phyloP scores from a whole-genome alignment of 2,888 invertebrate genomes.

The Tenthredo notha region DNA sequence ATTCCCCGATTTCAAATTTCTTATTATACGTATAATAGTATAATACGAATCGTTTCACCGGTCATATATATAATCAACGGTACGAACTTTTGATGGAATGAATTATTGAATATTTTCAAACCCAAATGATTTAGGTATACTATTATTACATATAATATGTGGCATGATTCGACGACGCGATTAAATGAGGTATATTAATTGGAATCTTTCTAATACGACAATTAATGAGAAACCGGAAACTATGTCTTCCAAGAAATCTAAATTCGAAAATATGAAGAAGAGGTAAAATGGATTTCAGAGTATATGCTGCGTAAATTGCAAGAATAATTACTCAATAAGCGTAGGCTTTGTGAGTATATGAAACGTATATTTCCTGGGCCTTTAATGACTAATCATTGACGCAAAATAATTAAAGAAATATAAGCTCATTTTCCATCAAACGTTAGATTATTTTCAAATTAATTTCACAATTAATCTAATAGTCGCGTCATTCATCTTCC shows the following conservation, averaged over 20 bases:
- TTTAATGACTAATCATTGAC: not conserved
- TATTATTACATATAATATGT: not conserved
- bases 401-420: not conserved
- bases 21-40: not conserved
- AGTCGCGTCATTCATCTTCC: not conserved
- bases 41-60: not conserved
- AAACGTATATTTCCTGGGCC: not conserved
- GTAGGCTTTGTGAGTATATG: not conserved
- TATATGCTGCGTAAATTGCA: too few relatives aligned
- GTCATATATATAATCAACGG: not conserved
- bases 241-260: not conserved
- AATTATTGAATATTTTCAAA: not conserved
- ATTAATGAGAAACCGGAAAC: not conserved
- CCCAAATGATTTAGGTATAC: not conserved
- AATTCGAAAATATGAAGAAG: not conserved
- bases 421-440: conserved; percentile 6
- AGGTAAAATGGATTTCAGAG: not conserved
- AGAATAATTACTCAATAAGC: not conserved
- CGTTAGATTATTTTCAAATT: not conserved
- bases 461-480: not conserved
- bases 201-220: not conserved
- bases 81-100: not conserved
- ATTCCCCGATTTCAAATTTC: not conserved
- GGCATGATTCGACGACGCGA: not conserved
- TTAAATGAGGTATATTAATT: not conserved